Conservation (phyloP, 2,888 invertebrate species). For the Microctonus brassicae region DNA sequence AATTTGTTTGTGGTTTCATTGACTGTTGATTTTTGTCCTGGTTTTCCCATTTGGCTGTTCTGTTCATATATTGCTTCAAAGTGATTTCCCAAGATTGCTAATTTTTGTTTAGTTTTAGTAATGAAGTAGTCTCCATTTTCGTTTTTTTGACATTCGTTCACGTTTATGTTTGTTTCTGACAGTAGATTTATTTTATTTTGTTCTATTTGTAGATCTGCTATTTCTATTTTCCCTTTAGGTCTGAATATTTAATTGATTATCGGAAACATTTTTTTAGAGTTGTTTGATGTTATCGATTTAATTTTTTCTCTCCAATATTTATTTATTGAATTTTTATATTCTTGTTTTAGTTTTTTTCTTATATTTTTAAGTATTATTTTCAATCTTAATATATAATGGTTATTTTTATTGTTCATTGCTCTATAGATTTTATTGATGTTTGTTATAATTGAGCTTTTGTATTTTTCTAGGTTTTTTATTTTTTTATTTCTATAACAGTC, state of each 20-base stretch:
- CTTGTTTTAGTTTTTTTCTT: no score
- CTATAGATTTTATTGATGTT: constrained; percentile 7
- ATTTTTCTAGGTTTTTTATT: constrained; percentile 6
- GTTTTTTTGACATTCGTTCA: background rate
- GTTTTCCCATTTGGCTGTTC: constrained; percentile 4
- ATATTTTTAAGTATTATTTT: constrained; percentile 7
- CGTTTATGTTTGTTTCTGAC: background rate
- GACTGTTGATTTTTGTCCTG: constrained; percentile 4
- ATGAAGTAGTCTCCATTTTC: background rate
- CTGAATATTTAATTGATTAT: constrained; percentile 15
- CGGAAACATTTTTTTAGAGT: background rate
- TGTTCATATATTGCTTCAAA: constrained; percentile 12
- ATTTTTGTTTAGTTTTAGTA: background rate
- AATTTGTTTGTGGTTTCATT: constrained; percentile 3
- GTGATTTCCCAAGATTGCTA: constrained; percentile 12
- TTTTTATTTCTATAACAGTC: constrained; percentile 9
- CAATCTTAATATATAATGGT: background rate
- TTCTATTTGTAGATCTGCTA: background rate
- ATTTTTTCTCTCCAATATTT: constrained; percentile 19
- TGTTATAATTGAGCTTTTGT: constrained; percentile 6
- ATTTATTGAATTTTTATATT: constrained; percentile 24
- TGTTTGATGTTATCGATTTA: constrained; percentile 1
- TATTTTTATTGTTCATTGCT: background rate
- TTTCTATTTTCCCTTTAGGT: constrained; percentile 8
- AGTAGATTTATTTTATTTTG: background rate